These are phyloP conservation scores for Lethenteron camtschaticum DNA, from an alignment of 2,113 vertebrate species.

Conservation along the genomic window DNA sequence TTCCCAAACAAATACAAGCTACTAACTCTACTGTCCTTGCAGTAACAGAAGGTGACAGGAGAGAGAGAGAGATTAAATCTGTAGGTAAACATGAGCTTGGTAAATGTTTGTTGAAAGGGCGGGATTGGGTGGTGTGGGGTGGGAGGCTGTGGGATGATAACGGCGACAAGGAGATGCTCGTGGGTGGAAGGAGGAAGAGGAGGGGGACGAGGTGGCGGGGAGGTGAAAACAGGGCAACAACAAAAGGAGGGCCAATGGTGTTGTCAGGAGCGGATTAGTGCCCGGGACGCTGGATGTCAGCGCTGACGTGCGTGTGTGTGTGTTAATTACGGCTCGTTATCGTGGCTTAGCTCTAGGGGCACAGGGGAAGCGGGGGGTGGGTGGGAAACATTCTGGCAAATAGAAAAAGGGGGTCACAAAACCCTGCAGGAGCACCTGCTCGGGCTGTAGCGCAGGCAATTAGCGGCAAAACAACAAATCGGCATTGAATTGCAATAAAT, in stretches of 20 bases:
- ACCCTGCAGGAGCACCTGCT: background rate
- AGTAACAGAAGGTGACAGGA: constrained; percentile 2
- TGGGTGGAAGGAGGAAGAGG: no score
- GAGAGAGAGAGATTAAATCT: constrained; percentile 2
- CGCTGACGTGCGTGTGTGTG: background rate
- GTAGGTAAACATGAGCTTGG: background rate
- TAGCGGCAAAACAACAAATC: background rate
- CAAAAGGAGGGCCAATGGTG: background rate
- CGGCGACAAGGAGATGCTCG: no score
- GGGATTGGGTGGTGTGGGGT: no score
- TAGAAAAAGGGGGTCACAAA: background rate
- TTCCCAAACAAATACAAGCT: no score
- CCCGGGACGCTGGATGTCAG: background rate
- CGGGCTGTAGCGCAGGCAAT: background rate
- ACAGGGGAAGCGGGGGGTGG: background rate
- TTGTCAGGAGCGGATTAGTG: constrained; percentile 1
- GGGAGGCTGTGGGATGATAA: no score
- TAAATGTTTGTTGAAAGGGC: no score
- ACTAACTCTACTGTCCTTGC: constrained; percentile 1
- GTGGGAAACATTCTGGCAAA: background rate
- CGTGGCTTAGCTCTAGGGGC: background rate
- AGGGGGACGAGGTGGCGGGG: no score
- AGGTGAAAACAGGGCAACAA: no score
- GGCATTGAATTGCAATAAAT: constrained; percentile 4
- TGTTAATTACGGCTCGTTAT: constrained; percentile 2